Evolutionary conservation across 2,888 invertebrate genomes (phyloP), one percentile per base, ranked within the genome.

Genomic region (Byasa hedistus): DNA sequence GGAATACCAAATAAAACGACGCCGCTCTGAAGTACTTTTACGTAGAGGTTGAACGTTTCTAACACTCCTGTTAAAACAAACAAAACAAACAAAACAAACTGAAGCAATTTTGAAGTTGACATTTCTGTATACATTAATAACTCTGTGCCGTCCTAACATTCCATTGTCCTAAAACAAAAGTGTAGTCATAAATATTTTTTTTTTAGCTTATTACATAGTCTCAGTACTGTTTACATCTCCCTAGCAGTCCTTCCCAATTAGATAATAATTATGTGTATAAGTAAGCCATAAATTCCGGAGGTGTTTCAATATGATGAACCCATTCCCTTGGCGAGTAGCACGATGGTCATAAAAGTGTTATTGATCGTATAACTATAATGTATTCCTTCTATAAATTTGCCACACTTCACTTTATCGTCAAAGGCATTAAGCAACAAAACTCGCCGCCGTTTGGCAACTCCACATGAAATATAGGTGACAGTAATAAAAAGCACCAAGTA

Each of bases 1-100:
- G 0, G 94, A 94, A 79, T 96, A 96, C 77, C 91, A 87, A 3
- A 94, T 65, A 77, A 96, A 95, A 68, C 93, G 92, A 58, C 92
- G 93, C 44, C 88, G 76, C 69, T 93, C 93, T 1, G 91, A 86
- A 57, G 81, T 82, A 23, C 85, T 81, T 71, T 87, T 89, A 70
- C 87, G 83, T 73, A 92, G 78, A 1, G 89, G 84, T 70, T 92
- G 89, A 36, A 91, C 86, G 8, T 89, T 87, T 23, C 92, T 87
- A 54, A 92, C 84, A 63, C 90, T 92, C 76, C 93, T 93, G 76
- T 27, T 69, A 73, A 61, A 64, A 32, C 0, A 48, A n/a, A 48
- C 7, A 48, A 19, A 8, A 36, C 12, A 36, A 27, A 27, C 8
- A 32, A 32, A 32, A 15, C 2, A 15, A 15, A 15, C 15, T 39